Base-by-base conservation (phyloP, 2,113 vertebrate genomes). In the Rhombomys opimus region DNA sequence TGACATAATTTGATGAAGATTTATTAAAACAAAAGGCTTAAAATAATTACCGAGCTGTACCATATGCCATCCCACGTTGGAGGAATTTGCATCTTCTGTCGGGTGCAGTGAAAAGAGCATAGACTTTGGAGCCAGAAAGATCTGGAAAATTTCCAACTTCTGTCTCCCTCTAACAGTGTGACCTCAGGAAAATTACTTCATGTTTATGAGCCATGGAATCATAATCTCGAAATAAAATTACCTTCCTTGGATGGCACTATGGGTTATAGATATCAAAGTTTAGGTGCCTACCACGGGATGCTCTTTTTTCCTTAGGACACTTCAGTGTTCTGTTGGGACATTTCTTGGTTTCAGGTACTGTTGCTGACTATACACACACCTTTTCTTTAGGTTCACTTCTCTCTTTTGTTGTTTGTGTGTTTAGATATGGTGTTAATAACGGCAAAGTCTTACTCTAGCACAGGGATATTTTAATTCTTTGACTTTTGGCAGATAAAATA, bases 1-100 rank as follows among this genome's bases (percentile, higher is more conserved):
- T 38, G 32, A n/a, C 46, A 86, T 70, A 89, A 95, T 93, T 94
- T 94, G 73, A 97, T 94, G 91, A 96, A 67, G 91, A 93, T 91
- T 92, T 98, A 95, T 92, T 96, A 95, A 97, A 92, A 94, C 87
- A 96, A 94, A 94, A 63, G 38, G 73, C 54, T 97, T 96, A 70
- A 91, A 96, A 94, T 96, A 65, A 93, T 93, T 96, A 70, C 86
- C 38, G 77, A 89, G n/a, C 14, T 75, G 32, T 0, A 91, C 81
- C 76, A 82, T 91, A 95, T 94, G 87, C 77, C 70, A 78, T 67
- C 20, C 20, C 75, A 65, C 13, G 1, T 89, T 95, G 86, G 52
- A 86, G 73, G 93, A 96, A 96, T 89, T 75, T 70, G 3, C 17
- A 65, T 93, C 84, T 95, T 91, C 57, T 91, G 41, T 91, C 7